These are phyloP conservation scores for Eurypyga helias DNA, from an alignment of 2,113 vertebrate species.

Conservation along the genomic window DNA sequence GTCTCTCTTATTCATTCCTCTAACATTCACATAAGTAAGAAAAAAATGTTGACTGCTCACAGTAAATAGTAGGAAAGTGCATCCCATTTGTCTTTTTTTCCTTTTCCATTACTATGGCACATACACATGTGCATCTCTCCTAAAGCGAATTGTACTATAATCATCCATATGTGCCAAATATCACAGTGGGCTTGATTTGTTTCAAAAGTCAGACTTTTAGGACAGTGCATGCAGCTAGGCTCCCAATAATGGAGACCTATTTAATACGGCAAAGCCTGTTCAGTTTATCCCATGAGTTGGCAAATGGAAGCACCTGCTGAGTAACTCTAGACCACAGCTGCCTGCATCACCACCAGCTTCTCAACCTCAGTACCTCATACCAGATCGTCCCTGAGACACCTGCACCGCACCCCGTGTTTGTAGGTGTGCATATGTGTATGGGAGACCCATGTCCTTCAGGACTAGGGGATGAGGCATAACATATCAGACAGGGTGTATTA, in stretches of 20 bases:
- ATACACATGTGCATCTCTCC: neutral
- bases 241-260: neutral
- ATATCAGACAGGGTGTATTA: accelerated
- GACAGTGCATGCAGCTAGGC: neutral
- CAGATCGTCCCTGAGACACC: neutral
- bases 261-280: neutral
- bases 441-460: neutral
- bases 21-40: neutral
- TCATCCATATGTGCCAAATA: neutral
- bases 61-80: neutral
- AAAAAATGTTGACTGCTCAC: neutral
- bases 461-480: neutral
- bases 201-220: neutral
- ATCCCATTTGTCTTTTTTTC: neutral
- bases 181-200: neutral
- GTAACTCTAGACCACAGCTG: neutral
- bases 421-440: neutral
- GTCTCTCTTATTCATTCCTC: neutral
- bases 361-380: neutral
- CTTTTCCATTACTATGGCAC: neutral
- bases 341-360: neutral
- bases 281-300: neutral
- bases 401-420: neutral
- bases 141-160: neutral
- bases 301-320: accelerated